Percentiles rank a stretch among this genome's conserved stretches.
Conservation (phyloP, 64 coral and sea anemone genomes). For the Dendrophyllia cribrosa region DNA sequence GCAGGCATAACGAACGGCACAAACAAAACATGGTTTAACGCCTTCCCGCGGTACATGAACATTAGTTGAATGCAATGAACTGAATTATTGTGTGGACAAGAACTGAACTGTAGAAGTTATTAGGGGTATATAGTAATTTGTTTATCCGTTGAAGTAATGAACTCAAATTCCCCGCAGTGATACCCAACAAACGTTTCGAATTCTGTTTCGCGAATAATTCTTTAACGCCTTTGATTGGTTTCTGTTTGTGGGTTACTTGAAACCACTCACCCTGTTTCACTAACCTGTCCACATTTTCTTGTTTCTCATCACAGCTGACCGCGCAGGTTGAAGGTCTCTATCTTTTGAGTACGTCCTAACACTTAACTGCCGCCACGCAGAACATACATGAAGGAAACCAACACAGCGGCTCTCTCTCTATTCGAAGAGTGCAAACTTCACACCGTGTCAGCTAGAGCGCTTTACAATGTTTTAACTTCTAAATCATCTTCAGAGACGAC, state of each 20-base stretch:
- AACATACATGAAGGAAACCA: too few relatives aligned
- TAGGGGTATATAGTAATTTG: not conserved
- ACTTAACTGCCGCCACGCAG: not conserved
- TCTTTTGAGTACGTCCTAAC: not conserved
- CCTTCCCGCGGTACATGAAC: not conserved
- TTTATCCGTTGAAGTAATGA: not conserved
- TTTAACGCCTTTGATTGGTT: not conserved
- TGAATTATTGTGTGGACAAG: not conserved
- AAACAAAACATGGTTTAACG: not conserved
- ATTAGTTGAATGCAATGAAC: not conserved
- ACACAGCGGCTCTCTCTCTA: too few relatives aligned
- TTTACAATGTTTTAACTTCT: too few relatives aligned
- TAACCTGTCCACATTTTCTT: conserved; percentile 14
- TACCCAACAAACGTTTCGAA: not conserved
- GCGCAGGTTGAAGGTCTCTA: not conserved
- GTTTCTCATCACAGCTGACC: not conserved
- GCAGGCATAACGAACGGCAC: not conserved
- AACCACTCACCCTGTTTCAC: conserved; percentile 3
- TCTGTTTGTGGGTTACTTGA: not conserved
- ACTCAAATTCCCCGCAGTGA: not conserved
- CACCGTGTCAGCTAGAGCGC: too few relatives aligned
- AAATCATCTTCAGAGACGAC: too few relatives aligned
- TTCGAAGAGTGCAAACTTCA: too few relatives aligned
- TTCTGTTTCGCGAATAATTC: not conserved
- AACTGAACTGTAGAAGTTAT: conserved; percentile 1